Evolutionary conservation across 2,888 invertebrate species (phyloP), one percentile per base, ranked within the genome.

Genomic region (Platycheirus albimanus): DNA sequence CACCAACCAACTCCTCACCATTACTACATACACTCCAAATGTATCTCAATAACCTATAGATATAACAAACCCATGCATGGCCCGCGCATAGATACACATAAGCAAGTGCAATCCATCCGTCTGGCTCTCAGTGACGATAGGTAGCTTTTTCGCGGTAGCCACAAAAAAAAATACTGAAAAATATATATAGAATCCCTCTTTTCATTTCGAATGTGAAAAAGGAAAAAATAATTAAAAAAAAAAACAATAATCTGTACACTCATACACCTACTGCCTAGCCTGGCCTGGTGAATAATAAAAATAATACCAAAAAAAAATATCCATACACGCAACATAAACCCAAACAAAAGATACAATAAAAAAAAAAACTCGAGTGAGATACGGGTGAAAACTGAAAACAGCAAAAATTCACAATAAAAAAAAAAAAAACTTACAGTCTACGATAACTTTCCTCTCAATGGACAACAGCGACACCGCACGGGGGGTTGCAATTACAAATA

Each of bases 91-190:
- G 83, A 64, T 83, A 83, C 83, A 83, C 78, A 83, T 83, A 83
- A 74, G 69, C 83, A 83, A 83, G 83, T 83, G 83, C 83, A 83
- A 83, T 77, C 69, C 83, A 78, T 83, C 72, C 83, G 83, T 83
- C 83, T 83, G 83, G 83, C 83, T 83, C 78, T 83, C 83, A 83
- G 83, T 83, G 83, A 83, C 72, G 83, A 78, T 83, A 83, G 83
- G 83, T 83, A 83, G 83, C 83, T 83, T 83, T 83, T 83, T 83
- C 83, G 83, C 83, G 83, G 83, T 67, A 78, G 83, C 83, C 83
- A 83, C 83, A 67, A 83, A 83, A 83, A 77, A 80, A 71, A 77
- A 63, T 67, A 36, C 78, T 56, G 19, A 74, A 71, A 77, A 58
- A 58, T 58, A 58, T 83, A 83, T 83, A 83, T 78, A 83, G 83